Evolutionary conservation across 1,140 invertebrate genomes (phyloP), one percentile per base, ranked within the genome.

Genomic region (Drosophila parvula): DNA sequence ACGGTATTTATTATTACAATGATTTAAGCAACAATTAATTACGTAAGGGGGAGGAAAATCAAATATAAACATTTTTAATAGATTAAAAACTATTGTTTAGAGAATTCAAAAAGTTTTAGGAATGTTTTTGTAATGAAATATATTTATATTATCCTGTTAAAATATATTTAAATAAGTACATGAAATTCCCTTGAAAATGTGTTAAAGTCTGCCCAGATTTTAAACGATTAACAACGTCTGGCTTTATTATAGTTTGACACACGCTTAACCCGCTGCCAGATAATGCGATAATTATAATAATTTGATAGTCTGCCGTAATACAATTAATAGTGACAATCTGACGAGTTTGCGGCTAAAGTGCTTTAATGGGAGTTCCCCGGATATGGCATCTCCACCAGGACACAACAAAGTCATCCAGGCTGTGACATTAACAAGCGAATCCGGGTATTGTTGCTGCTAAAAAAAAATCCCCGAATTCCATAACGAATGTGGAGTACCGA

Each of bases 201-300:
- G 7, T 27, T 55, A 55, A 55, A 22, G 50, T 10, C 50, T 22
- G 22, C 12, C 34, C 34, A 11, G 11, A 5, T 41, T 51, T 7
- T 51, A 22, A 22, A 14, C 50, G 50, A 53, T 53, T 55, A 38
- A 4, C 30, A 38, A 50, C 14, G 59, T 43, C 68, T 32, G 68
- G 59, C 64, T 80, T 62, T 69, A 79, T 75, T 75, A 64, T 69
- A 75, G 73, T 75, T 50, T 48, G 70, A 63, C 63, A 45, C 41
- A 57, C 77, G 55, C 78, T 40, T 79, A 80, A 80, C 70, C 60
- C 57, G 48, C 48, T 45, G 34, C n/a, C 77, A 41, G 53, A 80
- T 80, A 80, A 80, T 80, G 74, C 67, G 78, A 65, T 78, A 78
- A 78, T 67, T 74, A 78, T 67, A 68, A 79, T 79, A 79, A 78